Conservation (phyloP, 2,113 vertebrate genomes). For the Climacteris rufus region DNA sequence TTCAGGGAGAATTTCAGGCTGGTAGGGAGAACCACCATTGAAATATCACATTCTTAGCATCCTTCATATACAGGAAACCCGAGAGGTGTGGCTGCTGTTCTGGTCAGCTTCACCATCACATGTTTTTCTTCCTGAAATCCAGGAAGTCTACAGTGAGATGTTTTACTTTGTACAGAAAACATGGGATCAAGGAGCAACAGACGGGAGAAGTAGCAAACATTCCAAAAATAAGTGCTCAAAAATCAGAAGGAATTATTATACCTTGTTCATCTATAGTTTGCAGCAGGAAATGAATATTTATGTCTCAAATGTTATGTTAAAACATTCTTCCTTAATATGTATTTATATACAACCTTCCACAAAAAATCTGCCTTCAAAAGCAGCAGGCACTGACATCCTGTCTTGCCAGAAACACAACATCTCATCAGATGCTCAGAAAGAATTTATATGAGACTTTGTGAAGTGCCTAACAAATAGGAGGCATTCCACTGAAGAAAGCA, state of each 20-base stretch:
- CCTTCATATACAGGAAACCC: background rate
- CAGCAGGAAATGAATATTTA: slow-evolving; percentile 62
- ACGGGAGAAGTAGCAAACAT: background rate
- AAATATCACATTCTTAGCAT: background rate
- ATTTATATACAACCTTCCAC: slow-evolving; percentile 62
- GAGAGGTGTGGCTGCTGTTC: background rate
- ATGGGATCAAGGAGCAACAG: background rate
- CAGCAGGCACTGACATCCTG: slow-evolving; percentile 46
- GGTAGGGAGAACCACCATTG: background rate
- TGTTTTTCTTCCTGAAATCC: background rate
- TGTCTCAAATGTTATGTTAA: slow-evolving; percentile 58
- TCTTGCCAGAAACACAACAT: slow-evolving; percentile 44
- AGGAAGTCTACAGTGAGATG: background rate
- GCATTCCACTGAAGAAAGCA: slow-evolving; percentile 49
- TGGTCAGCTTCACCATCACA: background rate
- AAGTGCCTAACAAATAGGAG: slow-evolving; percentile 58
- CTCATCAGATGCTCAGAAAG: slow-evolving; percentile 49
- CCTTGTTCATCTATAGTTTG: slow-evolving; percentile 52
- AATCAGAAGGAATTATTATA: slow-evolving; percentile 37
- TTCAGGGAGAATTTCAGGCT: background rate
- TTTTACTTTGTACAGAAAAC: background rate
- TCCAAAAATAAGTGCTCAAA: slow-evolving; percentile 8
- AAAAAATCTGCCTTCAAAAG: slow-evolving; percentile 60
- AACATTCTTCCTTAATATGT: slow-evolving; percentile 58
- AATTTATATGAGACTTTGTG: slow-evolving; percentile 54